phyloP scores from a whole-genome alignment of 2,113 vertebrate species.

The Callocephalon fimbriatum region DNA sequence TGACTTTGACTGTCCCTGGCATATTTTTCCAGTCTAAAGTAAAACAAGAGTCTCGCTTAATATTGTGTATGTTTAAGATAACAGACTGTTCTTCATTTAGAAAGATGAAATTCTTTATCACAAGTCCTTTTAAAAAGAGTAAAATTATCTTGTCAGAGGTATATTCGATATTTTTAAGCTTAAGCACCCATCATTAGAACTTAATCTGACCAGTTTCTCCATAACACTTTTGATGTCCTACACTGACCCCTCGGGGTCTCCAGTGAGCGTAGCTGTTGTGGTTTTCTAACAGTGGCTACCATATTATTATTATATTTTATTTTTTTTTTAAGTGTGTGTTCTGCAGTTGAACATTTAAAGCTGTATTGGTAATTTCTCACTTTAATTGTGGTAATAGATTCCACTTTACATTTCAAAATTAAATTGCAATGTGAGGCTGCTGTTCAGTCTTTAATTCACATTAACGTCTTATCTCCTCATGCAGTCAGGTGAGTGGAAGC shows the following conservation, averaged over 20 bases:
- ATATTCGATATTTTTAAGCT: conserved; percentile 61
- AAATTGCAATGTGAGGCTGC: conserved; percentile 33
- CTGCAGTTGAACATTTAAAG: conserved; percentile 49
- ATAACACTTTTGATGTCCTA: conserved; percentile 60
- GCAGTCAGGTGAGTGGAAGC: conserved; percentile 48
- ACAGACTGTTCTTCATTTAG: conserved; percentile 74
- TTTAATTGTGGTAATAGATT: conserved; percentile 45
- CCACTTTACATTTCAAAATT: conserved; percentile 55
- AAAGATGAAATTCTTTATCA: conserved; percentile 64
- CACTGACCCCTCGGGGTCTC: conserved; percentile 6
- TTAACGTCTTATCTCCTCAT: conserved; percentile 48
- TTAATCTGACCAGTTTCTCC: conserved; percentile 38
- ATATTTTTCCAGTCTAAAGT: conserved; percentile 79
- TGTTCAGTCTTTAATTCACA: conserved; percentile 58
- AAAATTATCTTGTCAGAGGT: conserved; percentile 66
- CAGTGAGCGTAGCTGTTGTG: conserved; percentile 48
- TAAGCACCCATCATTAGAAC: conserved; percentile 47
- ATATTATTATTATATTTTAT: neutral
- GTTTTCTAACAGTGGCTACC: conserved; percentile 65
- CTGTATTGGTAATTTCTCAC: conserved; percentile 46
- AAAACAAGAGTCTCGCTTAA: conserved; percentile 77
- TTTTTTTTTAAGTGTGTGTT: conserved; percentile 56
- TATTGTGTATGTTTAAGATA: conserved; percentile 78
- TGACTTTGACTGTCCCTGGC: conserved; percentile 80
- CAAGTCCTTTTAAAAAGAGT: conserved; percentile 67